Evolutionary conservation across 2,888 invertebrate species (phyloP).

Genomic region (Aplocera efformata): DNA sequence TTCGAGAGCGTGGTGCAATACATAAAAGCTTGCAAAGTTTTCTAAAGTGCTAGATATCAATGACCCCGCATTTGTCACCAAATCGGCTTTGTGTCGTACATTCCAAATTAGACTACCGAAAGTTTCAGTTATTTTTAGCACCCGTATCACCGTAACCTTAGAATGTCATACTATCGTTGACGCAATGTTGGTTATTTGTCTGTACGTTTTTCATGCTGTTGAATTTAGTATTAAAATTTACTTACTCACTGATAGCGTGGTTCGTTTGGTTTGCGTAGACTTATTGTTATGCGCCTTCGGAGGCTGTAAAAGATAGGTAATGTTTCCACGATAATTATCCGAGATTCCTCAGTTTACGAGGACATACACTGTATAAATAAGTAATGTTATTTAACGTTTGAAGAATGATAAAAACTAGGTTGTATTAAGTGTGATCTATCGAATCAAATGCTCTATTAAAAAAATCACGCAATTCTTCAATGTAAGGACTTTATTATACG

Average conservation of each 20-base stretch:
- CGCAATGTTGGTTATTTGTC: slow-evolving; percentile 24
- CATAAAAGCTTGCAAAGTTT: too few species aligned
- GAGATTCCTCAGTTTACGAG: too few species aligned
- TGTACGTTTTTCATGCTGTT: slow-evolving; percentile 18
- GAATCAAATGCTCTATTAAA: too few species aligned
- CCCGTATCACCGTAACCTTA: slow-evolving; percentile 24
- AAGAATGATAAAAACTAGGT: too few species aligned
- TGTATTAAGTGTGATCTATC: too few species aligned
- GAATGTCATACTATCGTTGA: slow-evolving; percentile 25
- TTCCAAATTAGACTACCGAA: slow-evolving; percentile 15
- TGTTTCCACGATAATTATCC: too few species aligned
- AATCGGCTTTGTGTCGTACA: slow-evolving; percentile 11
- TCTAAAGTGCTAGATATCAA: too few species aligned
- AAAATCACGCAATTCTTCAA: too few species aligned
- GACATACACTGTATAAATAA: too few species aligned
- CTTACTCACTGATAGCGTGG: slow-evolving; percentile 12
- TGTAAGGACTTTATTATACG: too few species aligned
- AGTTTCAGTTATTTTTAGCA: slow-evolving; percentile 26
- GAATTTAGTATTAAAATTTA: slow-evolving; percentile 13
- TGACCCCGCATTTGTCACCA: neutral
- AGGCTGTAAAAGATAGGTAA: neutral
- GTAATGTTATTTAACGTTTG: too few species aligned
- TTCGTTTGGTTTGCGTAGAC: slow-evolving; percentile 1
- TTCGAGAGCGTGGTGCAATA: too few species aligned
- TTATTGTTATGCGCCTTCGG: neutral